Evolutionary conservation across 2,888 invertebrate species (phyloP).

Genomic region (Nowickia ferox): DNA sequence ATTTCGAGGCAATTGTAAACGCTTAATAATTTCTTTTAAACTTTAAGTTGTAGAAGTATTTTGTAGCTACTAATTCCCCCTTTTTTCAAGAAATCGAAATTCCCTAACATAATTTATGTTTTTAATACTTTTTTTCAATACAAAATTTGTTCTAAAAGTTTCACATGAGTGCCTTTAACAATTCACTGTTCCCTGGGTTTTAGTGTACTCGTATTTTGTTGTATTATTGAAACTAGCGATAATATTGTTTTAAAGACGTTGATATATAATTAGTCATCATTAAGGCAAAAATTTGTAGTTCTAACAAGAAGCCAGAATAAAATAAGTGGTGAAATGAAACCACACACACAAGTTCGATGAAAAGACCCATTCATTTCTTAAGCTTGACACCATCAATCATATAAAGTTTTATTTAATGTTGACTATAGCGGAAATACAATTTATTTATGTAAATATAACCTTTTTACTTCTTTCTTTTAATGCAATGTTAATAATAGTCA

Average conservation of each 20-base stretch:
- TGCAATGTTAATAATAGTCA: background rate
- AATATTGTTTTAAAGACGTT: conserved; percentile 8
- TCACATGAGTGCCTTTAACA: conserved; percentile 36
- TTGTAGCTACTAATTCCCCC: conserved; percentile 27
- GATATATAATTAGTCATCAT: conserved; percentile 50
- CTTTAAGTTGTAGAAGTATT: conserved; percentile 1
- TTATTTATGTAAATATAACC: conserved; percentile 29
- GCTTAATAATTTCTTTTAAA: background rate
- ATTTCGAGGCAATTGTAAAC: conserved; percentile 30
- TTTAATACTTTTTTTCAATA: background rate
- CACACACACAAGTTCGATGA: conserved; percentile 40
- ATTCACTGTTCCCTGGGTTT: background rate
- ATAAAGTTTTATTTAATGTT: background rate
- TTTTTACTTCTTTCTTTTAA: background rate
- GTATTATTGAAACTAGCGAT: conserved; percentile 11
- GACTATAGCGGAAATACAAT: conserved; percentile 61
- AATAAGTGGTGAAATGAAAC: background rate
- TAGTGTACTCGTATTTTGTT: background rate
- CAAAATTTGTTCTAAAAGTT: conserved; percentile 26
- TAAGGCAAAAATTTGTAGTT: conserved; percentile 14
- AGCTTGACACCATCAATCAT: conserved; percentile 43
- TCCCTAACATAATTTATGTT: conserved; percentile 34
- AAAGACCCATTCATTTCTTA: background rate
- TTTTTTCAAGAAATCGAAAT: background rate
- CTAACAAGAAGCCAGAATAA: background rate